Conservation (phyloP, 2,888 invertebrate genomes). For the Suillia variegata region DNA sequence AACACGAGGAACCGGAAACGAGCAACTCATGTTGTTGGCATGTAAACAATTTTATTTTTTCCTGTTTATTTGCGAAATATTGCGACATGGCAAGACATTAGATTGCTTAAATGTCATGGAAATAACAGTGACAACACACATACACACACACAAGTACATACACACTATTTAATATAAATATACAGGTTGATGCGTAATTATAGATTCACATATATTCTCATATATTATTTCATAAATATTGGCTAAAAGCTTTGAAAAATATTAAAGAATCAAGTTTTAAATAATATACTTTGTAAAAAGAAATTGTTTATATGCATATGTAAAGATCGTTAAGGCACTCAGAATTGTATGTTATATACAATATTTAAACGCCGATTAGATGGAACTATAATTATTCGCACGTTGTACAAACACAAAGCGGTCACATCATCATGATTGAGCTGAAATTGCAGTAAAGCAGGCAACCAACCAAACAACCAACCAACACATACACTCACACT, state of each 20-base stretch:
- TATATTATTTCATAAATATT: too few species aligned
- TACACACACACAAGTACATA: slow-evolving; percentile 15
- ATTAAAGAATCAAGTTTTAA: too few species aligned
- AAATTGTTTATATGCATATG: too few species aligned
- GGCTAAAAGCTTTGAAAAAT: too few species aligned
- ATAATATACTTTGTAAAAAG: too few species aligned
- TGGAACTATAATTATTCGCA: too few species aligned
- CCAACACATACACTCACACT: background rate
- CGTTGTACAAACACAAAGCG: background rate
- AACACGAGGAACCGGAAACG: background rate
- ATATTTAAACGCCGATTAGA: too few species aligned
- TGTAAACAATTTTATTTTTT: slow-evolving; percentile 14
- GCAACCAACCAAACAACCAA: background rate
- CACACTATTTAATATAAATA: too few species aligned
- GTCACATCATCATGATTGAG: background rate
- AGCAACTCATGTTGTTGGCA: background rate
- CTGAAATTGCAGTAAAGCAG: background rate
- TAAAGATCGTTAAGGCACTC: background rate
- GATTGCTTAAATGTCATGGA: slow-evolving; percentile 12
- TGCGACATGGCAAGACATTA: slow-evolving; percentile 14
- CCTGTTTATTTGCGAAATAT: slow-evolving; percentile 9
- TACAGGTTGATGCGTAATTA: too few species aligned
- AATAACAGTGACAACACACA: slow-evolving; percentile 18
- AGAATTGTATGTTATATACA: too few species aligned
- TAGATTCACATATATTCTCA: too few species aligned